phyloP scores from a whole-genome alignment of 2,113 vertebrate species.

The Climacteris rufus region DNA sequence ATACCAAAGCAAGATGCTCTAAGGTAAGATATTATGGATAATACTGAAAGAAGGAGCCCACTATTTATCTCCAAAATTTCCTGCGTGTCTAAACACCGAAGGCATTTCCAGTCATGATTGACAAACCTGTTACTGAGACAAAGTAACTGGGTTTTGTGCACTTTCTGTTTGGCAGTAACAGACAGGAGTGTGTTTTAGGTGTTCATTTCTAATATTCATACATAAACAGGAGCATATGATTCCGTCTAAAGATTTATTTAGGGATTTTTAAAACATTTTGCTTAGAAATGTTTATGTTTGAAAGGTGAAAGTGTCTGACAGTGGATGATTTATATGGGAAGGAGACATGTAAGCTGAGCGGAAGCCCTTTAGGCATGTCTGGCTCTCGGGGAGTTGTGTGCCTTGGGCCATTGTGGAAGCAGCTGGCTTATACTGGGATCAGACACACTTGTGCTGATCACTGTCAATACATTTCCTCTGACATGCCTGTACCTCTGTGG shows the following conservation, averaged over 20 bases:
- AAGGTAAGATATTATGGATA: not conserved
- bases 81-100: not conserved
- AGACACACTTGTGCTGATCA: no score
- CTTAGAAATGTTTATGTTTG: not conserved
- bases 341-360: not conserved
- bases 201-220: not conserved
- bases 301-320: not conserved
- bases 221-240: not conserved
- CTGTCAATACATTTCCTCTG: not conserved
- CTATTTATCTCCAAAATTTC: not conserved
- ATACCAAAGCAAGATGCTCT: not conserved
- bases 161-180: not conserved
- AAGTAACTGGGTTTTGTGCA: not conserved
- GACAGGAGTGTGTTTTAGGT: not conserved
- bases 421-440: not conserved
- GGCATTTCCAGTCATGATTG: not conserved
- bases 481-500: not conserved
- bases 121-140: not conserved
- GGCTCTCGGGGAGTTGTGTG: no score
- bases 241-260: not conserved
- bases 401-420: not conserved
- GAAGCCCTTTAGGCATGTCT: not conserved
- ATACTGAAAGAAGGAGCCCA: not conserved
- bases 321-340: not conserved
- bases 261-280: not conserved